These are phyloP conservation scores for Scolopax mira DNA, from an alignment of 2,113 vertebrate genomes.

Conservation along the genomic window DNA sequence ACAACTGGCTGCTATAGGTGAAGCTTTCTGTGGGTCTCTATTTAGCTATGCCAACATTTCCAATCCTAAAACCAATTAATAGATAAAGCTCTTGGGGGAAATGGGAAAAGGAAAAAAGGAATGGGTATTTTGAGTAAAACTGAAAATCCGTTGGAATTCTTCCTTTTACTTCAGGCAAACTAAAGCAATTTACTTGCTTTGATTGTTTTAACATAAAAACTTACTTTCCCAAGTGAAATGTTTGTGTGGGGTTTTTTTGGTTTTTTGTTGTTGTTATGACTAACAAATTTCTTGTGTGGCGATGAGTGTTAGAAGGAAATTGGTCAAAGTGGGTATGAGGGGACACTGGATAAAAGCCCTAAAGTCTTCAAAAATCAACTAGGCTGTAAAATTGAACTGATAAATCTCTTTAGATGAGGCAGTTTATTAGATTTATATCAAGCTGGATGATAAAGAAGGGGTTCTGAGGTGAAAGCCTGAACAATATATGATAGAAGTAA, in stretches of 20 bases:
- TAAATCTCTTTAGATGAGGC: neutral
- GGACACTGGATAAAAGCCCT: neutral
- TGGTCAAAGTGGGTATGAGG: neutral
- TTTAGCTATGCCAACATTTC: neutral
- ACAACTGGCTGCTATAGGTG: neutral
- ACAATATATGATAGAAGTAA: neutral
- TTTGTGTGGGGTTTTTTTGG: neutral
- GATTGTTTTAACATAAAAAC: neutral
- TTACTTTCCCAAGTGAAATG: neutral
- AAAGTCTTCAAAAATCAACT: neutral
- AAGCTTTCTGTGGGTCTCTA: neutral
- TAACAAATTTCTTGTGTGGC: neutral
- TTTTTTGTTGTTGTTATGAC: neutral
- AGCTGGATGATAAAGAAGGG: neutral
- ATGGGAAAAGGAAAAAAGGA: neutral
- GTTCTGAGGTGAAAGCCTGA: neutral
- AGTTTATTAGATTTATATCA: neutral
- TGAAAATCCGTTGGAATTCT: neutral
- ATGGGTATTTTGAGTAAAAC: neutral
- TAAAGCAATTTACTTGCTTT: neutral
- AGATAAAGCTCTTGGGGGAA: neutral
- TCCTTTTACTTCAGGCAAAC: neutral
- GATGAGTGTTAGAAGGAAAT: neutral
- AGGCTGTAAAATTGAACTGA: neutral
- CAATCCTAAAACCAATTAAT: neutral